Base-by-base conservation (phyloP, 2,113 vertebrate genomes). In the Boleophthalmus pectinirostris region DNA sequence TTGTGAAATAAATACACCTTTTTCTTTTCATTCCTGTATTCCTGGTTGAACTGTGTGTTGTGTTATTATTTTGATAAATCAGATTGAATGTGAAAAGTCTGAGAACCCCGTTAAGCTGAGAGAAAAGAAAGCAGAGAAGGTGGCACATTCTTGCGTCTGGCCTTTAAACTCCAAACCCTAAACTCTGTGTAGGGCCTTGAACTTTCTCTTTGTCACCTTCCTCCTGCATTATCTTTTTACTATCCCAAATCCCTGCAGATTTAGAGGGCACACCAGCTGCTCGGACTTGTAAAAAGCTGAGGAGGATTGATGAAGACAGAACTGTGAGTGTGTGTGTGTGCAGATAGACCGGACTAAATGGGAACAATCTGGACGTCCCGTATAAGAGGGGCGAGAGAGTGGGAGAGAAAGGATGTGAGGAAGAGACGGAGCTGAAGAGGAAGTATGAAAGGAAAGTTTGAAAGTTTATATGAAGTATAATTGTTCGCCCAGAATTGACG, bases 291-390 rank as follows among this genome's bases (percentile, higher is more conserved):
- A 86, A 88, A 90, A 88, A 79, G 46, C 47, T 47, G 68, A 82
- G 78, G 43, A 74, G 78, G 79, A 86, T 58, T 84, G 85, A 87
- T 80, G 85, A 80, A 78, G 82, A 90, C 82, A 79, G 72, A 66
- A 74, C 20, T 38, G 73, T 66, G 38, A 64, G 35, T 65, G 43
- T 69, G 72, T 90, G 84, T 85, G 68, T 45, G 54, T 13, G 63
- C 75, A 83, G 90, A 64, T 81, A 74, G 82, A 8, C 20, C 1
- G 16, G 79, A 57, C 80, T 87, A 90, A 93, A 90, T 78, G 47
- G 88, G 86, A 95, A 94, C 92, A 94, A 91, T 85, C 87, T 91
- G 90, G 76, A 75, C 64, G 66, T 87, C 75, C 74, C 21, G 78
- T 1, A 83, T 75, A 82, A 81, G 85, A 79, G 86, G 74, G 18